These are phyloP conservation scores for Falco columbarius DNA, from an alignment of 2,797 vertebrate genomes.

Conservation along the genomic window DNA sequence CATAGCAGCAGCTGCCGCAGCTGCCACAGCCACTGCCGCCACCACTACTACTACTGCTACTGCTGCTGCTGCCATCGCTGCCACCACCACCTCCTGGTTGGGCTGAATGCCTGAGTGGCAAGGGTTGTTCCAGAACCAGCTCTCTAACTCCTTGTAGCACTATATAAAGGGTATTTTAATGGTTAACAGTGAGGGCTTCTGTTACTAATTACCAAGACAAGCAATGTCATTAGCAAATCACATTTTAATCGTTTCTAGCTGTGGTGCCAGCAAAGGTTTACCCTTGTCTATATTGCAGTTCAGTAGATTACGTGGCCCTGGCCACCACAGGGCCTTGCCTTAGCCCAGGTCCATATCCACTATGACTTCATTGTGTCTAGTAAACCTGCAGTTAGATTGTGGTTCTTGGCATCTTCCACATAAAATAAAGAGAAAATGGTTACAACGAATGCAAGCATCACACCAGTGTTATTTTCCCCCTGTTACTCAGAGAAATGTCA, in stretches of 20 bases:
- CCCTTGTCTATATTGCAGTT: not conserved
- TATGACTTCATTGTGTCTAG: not conserved
- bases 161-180: not conserved
- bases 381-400: not conserved
- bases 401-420: not conserved
- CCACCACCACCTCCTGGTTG: rapidly evolving
- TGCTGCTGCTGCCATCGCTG: not conserved
- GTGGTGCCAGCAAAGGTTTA: not conserved
- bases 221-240: not conserved
- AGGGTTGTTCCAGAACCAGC: not conserved
- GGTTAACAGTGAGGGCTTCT: not conserved
- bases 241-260: not conserved
- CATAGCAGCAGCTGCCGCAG: not conserved
- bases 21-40: not conserved
- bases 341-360: not conserved
- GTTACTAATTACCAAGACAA: not conserved
- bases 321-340: not conserved
- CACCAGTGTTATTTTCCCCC: not conserved
- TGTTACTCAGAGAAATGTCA: not conserved
- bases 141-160: not conserved
- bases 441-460: not conserved
- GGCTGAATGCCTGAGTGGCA: not conserved
- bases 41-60: not conserved
- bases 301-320: not conserved
- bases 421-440: not conserved